Evolutionary conservation across 2,888 invertebrate genomes (phyloP).

Genomic region (Ornithoptera alexandrae): DNA sequence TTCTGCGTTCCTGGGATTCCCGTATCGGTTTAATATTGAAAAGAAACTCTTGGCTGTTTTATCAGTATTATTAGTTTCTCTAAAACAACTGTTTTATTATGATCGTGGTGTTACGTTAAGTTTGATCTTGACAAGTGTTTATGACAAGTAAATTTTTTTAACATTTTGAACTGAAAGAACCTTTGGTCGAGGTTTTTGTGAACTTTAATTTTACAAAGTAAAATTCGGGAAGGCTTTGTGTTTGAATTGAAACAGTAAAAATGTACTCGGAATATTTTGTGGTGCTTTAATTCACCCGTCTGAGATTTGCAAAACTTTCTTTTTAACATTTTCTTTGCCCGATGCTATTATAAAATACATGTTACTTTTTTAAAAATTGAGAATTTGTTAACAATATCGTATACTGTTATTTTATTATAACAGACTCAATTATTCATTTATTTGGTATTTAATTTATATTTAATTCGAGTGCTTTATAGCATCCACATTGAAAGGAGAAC

Average conservation of each 20-base stretch:
- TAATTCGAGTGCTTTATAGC: no score
- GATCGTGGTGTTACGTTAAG: slow-evolving; percentile 4
- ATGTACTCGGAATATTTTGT: slow-evolving; percentile 23
- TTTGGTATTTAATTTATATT: no score
- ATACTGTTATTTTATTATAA: no score
- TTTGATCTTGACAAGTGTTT: slow-evolving; percentile 18
- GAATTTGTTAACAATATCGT: no score
- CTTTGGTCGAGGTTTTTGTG: slow-evolving; percentile 42
- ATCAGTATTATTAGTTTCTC: slow-evolving; percentile 6
- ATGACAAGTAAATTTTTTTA: slow-evolving; percentile 34
- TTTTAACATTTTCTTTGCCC: slow-evolving; percentile 15
- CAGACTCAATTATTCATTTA: no score
- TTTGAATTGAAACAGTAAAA: slow-evolving; percentile 27
- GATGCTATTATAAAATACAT: background rate
- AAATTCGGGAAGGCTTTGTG: slow-evolving; percentile 17
- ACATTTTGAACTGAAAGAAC: slow-evolving; percentile 47
- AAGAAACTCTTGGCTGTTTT: slow-evolving; percentile 9
- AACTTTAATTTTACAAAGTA: slow-evolving; percentile 24
- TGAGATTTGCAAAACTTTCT: slow-evolving; percentile 22
- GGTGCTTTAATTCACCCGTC: slow-evolving; percentile 22
- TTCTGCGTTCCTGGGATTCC: background rate
- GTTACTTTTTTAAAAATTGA: background rate
- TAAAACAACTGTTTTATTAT: slow-evolving; percentile 5
- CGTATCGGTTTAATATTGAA: slow-evolving; percentile 2
- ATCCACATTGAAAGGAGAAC: no score